phyloP scores from a whole-genome alignment of 2,888 invertebrate species.

The Coleophora flavipennella region DNA sequence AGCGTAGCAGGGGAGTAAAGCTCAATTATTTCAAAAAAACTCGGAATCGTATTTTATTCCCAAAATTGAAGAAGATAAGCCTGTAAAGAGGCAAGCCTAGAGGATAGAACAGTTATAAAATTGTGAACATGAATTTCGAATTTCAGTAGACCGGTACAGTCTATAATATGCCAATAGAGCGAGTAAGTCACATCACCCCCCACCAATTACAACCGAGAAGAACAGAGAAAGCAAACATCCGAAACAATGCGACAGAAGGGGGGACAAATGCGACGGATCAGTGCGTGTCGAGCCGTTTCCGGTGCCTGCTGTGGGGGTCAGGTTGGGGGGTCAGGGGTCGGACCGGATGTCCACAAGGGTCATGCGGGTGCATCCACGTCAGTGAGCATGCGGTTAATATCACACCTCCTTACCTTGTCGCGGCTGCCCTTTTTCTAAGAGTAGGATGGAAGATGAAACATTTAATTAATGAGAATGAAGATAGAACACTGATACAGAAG shows the following conservation, averaged over 20 bases:
- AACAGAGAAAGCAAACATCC: slow-evolving; percentile 46
- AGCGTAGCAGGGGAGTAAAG: slow-evolving; percentile 7
- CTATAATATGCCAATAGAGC: slow-evolving; percentile 12
- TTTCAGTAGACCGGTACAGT: too few relatives aligned
- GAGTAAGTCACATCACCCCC: not conserved
- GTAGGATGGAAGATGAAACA: slow-evolving; percentile 70
- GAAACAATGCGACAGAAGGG: slow-evolving; percentile 18
- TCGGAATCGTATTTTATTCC: not conserved
- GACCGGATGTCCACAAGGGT: slow-evolving; percentile 41
- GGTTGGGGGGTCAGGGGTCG: slow-evolving; percentile 14
- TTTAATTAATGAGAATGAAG: slow-evolving; percentile 65
- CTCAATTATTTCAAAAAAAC: slow-evolving; percentile 1
- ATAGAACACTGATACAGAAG: slow-evolving; percentile 39
- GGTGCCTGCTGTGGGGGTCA: slow-evolving; percentile 12
- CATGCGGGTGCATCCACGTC: slow-evolving; percentile 61
- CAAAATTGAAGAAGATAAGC: too few relatives aligned
- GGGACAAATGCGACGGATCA: slow-evolving; percentile 21
- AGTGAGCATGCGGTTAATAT: slow-evolving; percentile 57
- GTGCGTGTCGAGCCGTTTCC: slow-evolving; percentile 23
- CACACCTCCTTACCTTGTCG: slow-evolving; percentile 82
- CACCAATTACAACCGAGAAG: slow-evolving; percentile 9
- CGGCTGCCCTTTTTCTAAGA: slow-evolving; percentile 89
- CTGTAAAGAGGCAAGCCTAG: not conserved
- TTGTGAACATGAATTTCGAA: too few relatives aligned
- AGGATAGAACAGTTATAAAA: not conserved